These are phyloP conservation scores for Buteo buteo DNA, from an alignment of 2,113 vertebrate genomes.

Conservation along the genomic window DNA sequence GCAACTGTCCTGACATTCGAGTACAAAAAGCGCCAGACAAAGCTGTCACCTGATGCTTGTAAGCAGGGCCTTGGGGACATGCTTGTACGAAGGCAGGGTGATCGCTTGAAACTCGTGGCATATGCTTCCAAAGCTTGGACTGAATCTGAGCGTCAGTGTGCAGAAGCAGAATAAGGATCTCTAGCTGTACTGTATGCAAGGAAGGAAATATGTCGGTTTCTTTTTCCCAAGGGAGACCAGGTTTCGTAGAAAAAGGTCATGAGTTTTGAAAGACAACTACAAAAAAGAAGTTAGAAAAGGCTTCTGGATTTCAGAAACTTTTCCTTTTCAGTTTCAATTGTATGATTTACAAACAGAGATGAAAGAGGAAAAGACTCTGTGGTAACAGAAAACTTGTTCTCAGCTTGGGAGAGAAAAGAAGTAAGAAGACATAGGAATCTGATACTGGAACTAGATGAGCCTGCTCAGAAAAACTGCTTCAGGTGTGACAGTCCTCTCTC, in stretches of 20 bases:
- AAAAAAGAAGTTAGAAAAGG: neutral
- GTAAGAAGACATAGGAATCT: neutral
- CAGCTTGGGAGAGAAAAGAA: neutral
- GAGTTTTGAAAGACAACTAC: neutral
- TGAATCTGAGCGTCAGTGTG: neutral
- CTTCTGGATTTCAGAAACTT: neutral
- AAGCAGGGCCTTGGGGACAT: neutral
- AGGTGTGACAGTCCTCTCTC: neutral
- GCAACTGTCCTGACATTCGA: neutral
- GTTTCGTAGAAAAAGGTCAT: neutral
- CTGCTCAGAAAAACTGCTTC: neutral
- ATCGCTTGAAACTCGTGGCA: neutral
- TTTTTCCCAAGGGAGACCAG: neutral
- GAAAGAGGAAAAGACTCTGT: neutral
- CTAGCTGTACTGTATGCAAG: neutral
- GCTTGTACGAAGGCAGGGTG: neutral
- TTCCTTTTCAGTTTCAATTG: neutral
- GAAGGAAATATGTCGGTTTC: neutral
- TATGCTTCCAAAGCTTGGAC: neutral
- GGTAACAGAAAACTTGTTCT: neutral
- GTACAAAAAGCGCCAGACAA: neutral
- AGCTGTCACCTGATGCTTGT: neutral
- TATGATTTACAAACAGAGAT: neutral
- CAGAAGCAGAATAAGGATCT: neutral
- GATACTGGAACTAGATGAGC: neutral